Evolutionary conservation across 2,888 invertebrate species (phyloP), one percentile per base, ranked within the genome.

Genomic region (Drosophila longiperda): DNA sequence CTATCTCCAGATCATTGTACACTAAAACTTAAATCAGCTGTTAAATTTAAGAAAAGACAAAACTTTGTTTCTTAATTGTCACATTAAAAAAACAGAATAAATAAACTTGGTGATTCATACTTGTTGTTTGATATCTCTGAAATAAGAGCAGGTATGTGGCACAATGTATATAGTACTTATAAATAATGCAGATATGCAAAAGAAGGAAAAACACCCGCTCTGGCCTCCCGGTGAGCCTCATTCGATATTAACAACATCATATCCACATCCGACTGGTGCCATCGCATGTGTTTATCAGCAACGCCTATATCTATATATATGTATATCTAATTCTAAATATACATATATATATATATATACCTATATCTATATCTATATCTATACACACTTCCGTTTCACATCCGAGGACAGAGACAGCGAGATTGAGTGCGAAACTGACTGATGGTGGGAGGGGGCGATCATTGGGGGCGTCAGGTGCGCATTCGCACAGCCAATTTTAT

Each of bases 401-500:
- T n/a, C n/a, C n/a, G n/a, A n/a, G n/a, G n/a, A n/a, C n/a, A n/a
- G n/a, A n/a, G n/a, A n/a, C n/a, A n/a, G n/a, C n/a, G n/a, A n/a
- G n/a, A n/a, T n/a, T n/a, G n/a, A n/a, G n/a, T n/a, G n/a, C n/a
- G n/a, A n/a, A n/a, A n/a, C n/a, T n/a, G n/a, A n/a, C 23, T 4
- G 17, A 36, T 3, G 26, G 36, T 38, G 17, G n/a, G 3, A 36
- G 26, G 54, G 36, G 67, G 15, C n/a, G 40, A 23, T 40, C 34
- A 36, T 32, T 33, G 65, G 80, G 68, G 57, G 64, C 66, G 71
- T 66, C 66, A 52, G 45, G 2, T 55, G 59, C 53, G 45, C 38
- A 53, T 68, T 69, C 60, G 63, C 74, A 74, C 66, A 66, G 62
- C 63, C 75, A 65, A 59, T 62, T 78, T 89, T 77, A 84, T 78